Percentiles rank a stretch among this genome's conserved stretches.
Evolutionary conservation across 2,113 vertebrate genomes (phyloP).

Genomic region (Cebidichthys violaceus): DNA sequence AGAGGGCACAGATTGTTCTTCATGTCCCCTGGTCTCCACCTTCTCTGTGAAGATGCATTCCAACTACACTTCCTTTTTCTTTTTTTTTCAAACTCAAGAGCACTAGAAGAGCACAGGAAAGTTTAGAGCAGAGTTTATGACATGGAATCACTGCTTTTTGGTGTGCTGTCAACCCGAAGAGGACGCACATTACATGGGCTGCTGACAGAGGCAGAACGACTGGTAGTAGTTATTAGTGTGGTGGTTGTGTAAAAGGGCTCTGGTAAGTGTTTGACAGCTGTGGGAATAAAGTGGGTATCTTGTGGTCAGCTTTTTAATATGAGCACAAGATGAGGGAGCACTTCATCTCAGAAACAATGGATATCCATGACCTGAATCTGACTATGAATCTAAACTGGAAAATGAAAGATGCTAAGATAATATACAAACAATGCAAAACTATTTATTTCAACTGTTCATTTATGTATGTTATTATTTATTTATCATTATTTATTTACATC

Average conservation of each 20-base stretch:
- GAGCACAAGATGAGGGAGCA: constrained; percentile 24
- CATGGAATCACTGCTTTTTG: background rate
- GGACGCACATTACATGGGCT: background rate
- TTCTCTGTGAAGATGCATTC: constrained; percentile 7
- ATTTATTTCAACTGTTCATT: background rate
- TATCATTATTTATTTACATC: background rate
- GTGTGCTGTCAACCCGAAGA: background rate
- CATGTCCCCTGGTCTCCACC: constrained; percentile 11
- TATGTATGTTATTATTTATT: background rate
- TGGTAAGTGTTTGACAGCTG: constrained; percentile 16
- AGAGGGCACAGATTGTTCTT: constrained; percentile 24
- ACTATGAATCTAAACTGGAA: background rate
- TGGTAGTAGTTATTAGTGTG: constrained; percentile 16
- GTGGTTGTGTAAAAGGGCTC: constrained; percentile 24
- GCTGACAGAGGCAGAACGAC: constrained; percentile 29
- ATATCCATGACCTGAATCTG: background rate
- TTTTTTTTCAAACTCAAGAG: background rate
- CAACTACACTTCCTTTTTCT: background rate
- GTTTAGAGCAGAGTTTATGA: background rate
- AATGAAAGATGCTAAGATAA: background rate
- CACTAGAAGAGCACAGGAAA: background rate
- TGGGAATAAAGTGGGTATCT: constrained; percentile 16
- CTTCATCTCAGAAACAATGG: background rate
- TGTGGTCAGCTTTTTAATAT: constrained; percentile 4
- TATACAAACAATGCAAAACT: background rate